Evolutionary conservation across 2,113 vertebrate species (phyloP).

Genomic region (Phalacrocorax aristotelis): DNA sequence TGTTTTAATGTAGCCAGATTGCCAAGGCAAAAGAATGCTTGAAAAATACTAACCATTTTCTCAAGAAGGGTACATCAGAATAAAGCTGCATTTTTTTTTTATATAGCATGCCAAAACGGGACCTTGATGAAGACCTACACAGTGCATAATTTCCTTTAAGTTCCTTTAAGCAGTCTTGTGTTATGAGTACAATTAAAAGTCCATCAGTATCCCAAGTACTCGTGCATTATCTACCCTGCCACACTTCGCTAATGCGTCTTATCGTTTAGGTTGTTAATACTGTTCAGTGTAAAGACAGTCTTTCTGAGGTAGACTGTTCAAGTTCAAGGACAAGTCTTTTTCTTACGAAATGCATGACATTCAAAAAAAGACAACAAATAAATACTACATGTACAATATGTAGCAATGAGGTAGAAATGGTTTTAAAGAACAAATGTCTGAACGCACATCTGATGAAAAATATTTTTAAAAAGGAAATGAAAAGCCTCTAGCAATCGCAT

Average conservation of each 20-base stretch:
- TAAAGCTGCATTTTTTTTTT: constrained; percentile 65
- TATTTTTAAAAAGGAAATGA: constrained; percentile 66
- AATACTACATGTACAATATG: constrained; percentile 99
- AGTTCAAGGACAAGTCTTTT: constrained; percentile 91
- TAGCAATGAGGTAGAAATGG: constrained; percentile 99
- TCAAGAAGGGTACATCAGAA: constrained; percentile 64
- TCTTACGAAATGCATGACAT: constrained; percentile 93
- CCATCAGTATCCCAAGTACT: constrained; percentile 83
- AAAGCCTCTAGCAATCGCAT: constrained; percentile 74
- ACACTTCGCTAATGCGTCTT: constrained; percentile 81
- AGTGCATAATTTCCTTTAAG: constrained; percentile 83
- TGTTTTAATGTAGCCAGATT: constrained; percentile 63
- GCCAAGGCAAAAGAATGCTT: constrained; percentile 70
- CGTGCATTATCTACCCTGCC: constrained; percentile 82
- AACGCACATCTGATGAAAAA: constrained; percentile 81
- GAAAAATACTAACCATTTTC: constrained; percentile 59
- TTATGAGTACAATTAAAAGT: constrained; percentile 84
- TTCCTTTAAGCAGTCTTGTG: constrained; percentile 80
- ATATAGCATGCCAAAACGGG: constrained; percentile 72
- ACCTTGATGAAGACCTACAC: constrained; percentile 85
- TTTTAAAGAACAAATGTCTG: constrained; percentile 90
- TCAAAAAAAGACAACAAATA: constrained; percentile 98
- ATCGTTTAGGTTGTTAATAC: constrained; percentile 85
- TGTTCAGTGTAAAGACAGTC: constrained; percentile 96
- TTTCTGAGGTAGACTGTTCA: constrained; percentile 97